A percentile compares a stretch with the other conserved stretches of the same genome.
Conservation (phyloP, 1,140 invertebrate species). For the Marisa cornuarietis region DNA sequence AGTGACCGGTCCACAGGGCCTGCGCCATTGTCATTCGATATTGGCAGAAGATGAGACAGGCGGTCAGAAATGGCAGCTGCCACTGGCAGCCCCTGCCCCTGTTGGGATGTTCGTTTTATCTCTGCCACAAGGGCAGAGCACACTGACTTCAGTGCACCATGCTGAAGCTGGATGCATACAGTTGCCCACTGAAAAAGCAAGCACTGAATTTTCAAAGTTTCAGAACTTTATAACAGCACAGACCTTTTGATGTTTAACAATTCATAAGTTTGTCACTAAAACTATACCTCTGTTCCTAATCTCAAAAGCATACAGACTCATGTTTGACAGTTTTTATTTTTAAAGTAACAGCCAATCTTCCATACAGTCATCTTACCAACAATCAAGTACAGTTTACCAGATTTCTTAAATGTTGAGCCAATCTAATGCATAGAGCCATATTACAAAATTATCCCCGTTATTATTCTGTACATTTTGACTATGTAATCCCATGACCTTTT, state of each 20-base stretch:
- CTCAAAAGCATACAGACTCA: too few species aligned
- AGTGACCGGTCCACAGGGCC: slow-evolving; percentile 56
- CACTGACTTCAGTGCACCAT: slow-evolving; percentile 80
- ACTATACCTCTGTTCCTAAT: too few species aligned
- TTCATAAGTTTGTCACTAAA: not conserved
- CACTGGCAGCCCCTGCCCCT: slow-evolving; percentile 85
- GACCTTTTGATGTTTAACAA: slow-evolving; percentile 3
- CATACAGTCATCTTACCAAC: too few species aligned
- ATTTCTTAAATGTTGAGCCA: too few species aligned
- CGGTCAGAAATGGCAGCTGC: slow-evolving; percentile 88
- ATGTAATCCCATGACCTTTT: too few species aligned
- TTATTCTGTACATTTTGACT: too few species aligned
- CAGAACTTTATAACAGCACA: slow-evolving; percentile 60
- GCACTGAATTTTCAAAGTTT: slow-evolving; percentile 25
- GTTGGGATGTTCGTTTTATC: slow-evolving; percentile 81
- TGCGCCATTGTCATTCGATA: slow-evolving; percentile 42
- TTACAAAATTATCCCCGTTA: too few species aligned
- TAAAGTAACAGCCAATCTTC: not conserved
- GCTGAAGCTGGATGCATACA: slow-evolving; percentile 82
- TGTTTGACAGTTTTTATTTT: not conserved
- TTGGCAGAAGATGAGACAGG: slow-evolving; percentile 77
- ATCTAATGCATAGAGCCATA: too few species aligned
- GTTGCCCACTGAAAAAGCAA: slow-evolving; percentile 84
- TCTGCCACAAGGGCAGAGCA: slow-evolving; percentile 82
- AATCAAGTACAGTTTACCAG: too few species aligned